These are phyloP conservation scores for Myopa tessellatipennis DNA, from an alignment of 2,888 invertebrate species.

Conservation along the genomic window DNA sequence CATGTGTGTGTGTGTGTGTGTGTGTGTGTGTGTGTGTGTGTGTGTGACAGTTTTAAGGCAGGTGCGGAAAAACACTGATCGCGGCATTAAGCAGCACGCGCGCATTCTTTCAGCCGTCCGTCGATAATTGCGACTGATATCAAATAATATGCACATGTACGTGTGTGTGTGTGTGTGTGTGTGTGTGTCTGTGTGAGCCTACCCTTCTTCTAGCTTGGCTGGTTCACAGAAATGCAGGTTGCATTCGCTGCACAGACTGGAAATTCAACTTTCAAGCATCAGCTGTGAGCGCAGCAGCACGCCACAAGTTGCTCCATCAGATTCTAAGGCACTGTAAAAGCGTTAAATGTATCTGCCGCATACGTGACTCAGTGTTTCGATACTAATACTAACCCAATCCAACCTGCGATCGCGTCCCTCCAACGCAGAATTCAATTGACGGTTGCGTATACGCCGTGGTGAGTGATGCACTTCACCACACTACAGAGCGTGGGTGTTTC, in stretches of 20 bases:
- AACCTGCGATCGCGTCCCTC: neutral
- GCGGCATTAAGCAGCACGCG: no score
- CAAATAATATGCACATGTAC: neutral
- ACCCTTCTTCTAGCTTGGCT: neutral
- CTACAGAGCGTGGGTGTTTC: neutral
- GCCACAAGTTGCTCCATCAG: no score
- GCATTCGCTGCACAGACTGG: neutral
- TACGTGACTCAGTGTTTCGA: neutral
- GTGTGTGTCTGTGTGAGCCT: neutral
- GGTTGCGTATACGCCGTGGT: slow-evolving; percentile 20
- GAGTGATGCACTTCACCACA: neutral
- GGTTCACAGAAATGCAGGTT: neutral
- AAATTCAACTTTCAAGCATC: no score
- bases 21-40: no score
- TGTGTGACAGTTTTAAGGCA: no score
- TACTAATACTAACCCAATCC: neutral
- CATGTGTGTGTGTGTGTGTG: no score
- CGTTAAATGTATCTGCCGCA: no score
- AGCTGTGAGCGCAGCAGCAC: no score
- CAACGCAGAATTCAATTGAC: neutral
- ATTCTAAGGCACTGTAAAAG: no score
- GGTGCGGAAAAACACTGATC: no score
- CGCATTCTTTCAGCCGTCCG: no score
- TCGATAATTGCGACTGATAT: neutral
- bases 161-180: neutral